Base-by-base conservation (phyloP, 2,113 vertebrate genomes). In the Microtus richardsoni region DNA sequence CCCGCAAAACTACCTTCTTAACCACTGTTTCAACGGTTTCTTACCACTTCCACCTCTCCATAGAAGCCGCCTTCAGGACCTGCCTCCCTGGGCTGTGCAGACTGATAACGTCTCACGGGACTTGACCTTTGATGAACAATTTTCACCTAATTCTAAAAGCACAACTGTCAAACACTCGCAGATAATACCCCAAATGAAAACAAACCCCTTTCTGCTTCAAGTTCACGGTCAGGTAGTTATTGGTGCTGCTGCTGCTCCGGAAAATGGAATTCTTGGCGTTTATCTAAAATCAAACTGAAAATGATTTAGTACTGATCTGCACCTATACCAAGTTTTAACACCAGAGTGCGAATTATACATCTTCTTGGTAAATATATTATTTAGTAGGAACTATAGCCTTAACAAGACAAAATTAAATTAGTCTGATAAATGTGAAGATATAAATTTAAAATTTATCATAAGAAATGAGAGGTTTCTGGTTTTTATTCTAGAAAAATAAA, bases 11-110 rank as follows among this genome's bases (percentile, higher is more conserved):
- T 99, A 99, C 98, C 98, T 99, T 98, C 98, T 98, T 96, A 99
- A 99, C 99, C 99, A 99, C 99, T 64, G 98, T 93, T 98, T 99
- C 98, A 99, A 99, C 99, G 99, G 99, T 98, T 99, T 97, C 97
- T 99, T 84, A 99, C 99, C 99, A 99, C 99, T 99, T 99, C 99
- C 99, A 99, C 99, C 98, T 99, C 98, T 96, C 97, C 58, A 49
- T 70, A 98, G 89, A 96, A 85, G 52, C 54, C 87, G 89, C 83
- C 36, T 96, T 93, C 91, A 73, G 97, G 93, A 98, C 93, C 91
- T 94, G 94, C 79, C 93, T 97, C 96, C 94, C 88, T 97, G 97
- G 97, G 96, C 98, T 98, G 98, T 95, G 97, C 95, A 98, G 95
- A 77, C 91, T 98, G 99, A 99, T 99, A 99, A 88, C 66, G 99